phyloP scores from a whole-genome alignment of 2,113 vertebrate species.

The Platysternon megacephalum region DNA sequence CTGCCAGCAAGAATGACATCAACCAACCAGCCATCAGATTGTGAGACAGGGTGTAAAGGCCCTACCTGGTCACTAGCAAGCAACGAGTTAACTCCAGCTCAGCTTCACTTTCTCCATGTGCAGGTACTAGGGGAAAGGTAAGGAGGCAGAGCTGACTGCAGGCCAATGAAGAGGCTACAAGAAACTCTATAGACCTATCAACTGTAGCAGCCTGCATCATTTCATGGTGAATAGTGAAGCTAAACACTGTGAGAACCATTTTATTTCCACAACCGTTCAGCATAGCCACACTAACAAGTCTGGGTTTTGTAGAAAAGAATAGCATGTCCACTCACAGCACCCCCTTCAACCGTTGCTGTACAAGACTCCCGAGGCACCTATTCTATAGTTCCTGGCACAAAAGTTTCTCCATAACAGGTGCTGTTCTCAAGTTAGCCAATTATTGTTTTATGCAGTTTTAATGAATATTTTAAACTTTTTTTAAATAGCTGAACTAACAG shows the following conservation, averaged over 20 bases:
- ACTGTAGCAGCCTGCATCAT: background rate
- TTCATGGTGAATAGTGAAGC: background rate
- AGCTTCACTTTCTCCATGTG: background rate
- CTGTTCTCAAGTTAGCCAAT: background rate
- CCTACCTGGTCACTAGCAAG: background rate
- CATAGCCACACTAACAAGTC: accelerated
- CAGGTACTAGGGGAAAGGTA: background rate
- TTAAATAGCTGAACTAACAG: background rate
- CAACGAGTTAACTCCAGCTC: background rate
- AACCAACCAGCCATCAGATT: too few species aligned
- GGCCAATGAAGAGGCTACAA: accelerated
- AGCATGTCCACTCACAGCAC: background rate
- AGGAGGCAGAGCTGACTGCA: background rate
- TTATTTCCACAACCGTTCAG: background rate
- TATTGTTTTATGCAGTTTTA: background rate
- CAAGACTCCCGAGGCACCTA: background rate
- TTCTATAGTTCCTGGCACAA: background rate
- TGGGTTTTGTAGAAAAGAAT: background rate
- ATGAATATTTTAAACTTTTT: background rate
- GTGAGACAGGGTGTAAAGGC: background rate
- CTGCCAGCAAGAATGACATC: background rate
- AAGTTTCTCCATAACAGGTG: background rate
- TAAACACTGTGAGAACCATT: background rate
- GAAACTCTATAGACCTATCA: accelerated
- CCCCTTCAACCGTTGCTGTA: background rate